Evolutionary conservation across 2,113 vertebrate species (phyloP).

Genomic region (Dermatemys mawii): DNA sequence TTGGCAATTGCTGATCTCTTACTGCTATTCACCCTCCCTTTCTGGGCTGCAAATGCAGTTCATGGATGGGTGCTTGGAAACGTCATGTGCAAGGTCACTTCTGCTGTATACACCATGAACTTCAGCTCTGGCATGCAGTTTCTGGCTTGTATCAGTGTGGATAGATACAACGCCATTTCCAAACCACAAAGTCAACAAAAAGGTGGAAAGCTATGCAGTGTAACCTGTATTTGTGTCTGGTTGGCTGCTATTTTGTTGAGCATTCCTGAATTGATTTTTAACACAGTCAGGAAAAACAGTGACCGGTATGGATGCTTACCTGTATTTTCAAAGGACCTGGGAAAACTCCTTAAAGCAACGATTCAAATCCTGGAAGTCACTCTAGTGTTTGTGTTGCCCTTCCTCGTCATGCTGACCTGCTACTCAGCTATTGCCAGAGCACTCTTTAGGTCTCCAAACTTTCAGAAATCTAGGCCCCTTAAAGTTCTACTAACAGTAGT

Average conservation of each 20-base stretch:
- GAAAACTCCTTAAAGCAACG: slow-evolving; percentile 75
- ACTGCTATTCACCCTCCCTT: slow-evolving; percentile 90
- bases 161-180: slow-evolving; percentile 83
- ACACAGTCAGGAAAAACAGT: slow-evolving; percentile 77
- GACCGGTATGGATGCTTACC: slow-evolving; percentile 79
- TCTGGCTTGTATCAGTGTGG: slow-evolving; percentile 92
- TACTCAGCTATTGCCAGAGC: slow-evolving; percentile 80
- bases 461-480: slow-evolving; percentile 83
- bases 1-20: slow-evolving; percentile 91
- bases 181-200: background rate
- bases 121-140: slow-evolving; percentile 94
- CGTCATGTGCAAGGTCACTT: slow-evolving; percentile 85
- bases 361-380: slow-evolving; percentile 88
- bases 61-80: slow-evolving; percentile 89
- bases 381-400: slow-evolving; percentile 89
- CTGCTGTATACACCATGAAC: slow-evolving; percentile 87
- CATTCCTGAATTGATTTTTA: slow-evolving; percentile 88
- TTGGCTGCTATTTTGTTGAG: slow-evolving; percentile 81
- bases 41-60: slow-evolving; percentile 88
- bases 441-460: slow-evolving; percentile 77
- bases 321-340: slow-evolving; percentile 79
- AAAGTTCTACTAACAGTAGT: slow-evolving; percentile 87
- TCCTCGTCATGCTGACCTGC: slow-evolving; percentile 87
- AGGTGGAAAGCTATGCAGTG: slow-evolving; percentile 48
- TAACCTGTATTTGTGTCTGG: slow-evolving; percentile 83